Evolutionary conservation across 1,140 invertebrate species (phyloP), one percentile per base, ranked within the genome.

Genomic region (Bombus confusus): DNA sequence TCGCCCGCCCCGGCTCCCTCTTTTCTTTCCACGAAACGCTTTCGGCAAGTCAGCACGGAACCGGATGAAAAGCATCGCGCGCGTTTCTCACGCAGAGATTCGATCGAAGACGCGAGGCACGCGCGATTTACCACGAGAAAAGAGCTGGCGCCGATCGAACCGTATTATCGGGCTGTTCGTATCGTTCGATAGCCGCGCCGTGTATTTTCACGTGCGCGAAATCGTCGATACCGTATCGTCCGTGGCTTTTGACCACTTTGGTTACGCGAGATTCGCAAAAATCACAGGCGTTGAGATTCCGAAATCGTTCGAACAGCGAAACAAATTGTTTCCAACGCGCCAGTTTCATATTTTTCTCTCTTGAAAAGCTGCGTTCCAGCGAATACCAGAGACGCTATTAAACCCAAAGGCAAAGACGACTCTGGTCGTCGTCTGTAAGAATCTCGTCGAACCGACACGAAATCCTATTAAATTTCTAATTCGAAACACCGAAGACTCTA

Each of bases 71-170:
- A 57, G 37, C 34, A 71, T 68, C 68, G 77, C 31, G 28, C 43
- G 28, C 77, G 71, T 85, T 85, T 81, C 83, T 85, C 83, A 81
- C 69, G 83, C 71, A 81, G 34, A n/a, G 69, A 74, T 80, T 80
- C 59, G 69, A 73, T 15, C 25, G 9, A 28, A 59, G 68, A 80
- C 69, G 37, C 52, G 59, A 66, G 57, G 71, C 83, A 81, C 83
- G 83, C 78, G 83, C 37, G 78, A 72, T 80, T 73, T 47, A 18
- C 77, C 57, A 73, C 39, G 64, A 52, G 52, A 66, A 66, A 73
- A n/a, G 34, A 41, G n/a, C n/a, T 15, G 41, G 41, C 69, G 12
- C 43, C 80, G n/a, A 85, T 81, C 80, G 83, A 81, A 85, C 78
- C 71, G 12, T 85, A 68, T 74, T 85, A 74, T 85, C 83, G 69